Conservation (phyloP, 2,797 vertebrate species). For the Sebastes alutus region DNA sequence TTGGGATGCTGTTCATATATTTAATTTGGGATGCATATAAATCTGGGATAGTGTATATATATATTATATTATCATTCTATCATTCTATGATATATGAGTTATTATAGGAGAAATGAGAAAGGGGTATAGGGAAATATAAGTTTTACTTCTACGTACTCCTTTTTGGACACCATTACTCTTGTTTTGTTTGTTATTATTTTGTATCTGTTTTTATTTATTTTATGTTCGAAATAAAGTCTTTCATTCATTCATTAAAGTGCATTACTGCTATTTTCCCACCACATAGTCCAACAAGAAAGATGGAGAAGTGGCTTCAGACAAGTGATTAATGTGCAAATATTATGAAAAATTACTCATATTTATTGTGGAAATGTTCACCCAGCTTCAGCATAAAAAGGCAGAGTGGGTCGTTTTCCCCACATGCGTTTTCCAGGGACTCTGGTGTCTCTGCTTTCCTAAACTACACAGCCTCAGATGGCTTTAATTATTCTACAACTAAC, state of each 20-base stretch:
- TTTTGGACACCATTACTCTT: too few species aligned
- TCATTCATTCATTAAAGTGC: not conserved
- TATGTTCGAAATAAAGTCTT: too few species aligned
- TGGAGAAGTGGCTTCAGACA: not conserved
- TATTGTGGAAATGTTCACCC: not conserved
- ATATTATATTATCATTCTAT: too few species aligned
- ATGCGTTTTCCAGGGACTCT: not conserved
- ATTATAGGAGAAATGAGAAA: too few species aligned
- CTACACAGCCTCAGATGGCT: not conserved
- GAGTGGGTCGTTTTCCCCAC: not conserved
- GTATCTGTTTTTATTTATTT: too few species aligned
- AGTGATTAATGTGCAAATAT: not conserved
- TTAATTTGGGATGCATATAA: too few species aligned
- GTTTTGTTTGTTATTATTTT: too few species aligned
- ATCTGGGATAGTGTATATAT: too few species aligned
- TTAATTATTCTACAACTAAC: not conserved
- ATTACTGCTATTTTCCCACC: not conserved
- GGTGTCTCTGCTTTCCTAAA: constrained; percentile 9
- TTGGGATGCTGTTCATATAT: too few species aligned
- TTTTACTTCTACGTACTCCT: too few species aligned
- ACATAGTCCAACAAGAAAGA: not conserved
- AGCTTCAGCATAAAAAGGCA: not conserved
- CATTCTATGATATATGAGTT: too few species aligned
- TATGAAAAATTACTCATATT: not conserved
- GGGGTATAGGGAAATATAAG: too few species aligned